These are phyloP conservation scores for Mimumesa dahlbomi DNA, from an alignment of 2,888 invertebrate species.

Conservation along the genomic window DNA sequence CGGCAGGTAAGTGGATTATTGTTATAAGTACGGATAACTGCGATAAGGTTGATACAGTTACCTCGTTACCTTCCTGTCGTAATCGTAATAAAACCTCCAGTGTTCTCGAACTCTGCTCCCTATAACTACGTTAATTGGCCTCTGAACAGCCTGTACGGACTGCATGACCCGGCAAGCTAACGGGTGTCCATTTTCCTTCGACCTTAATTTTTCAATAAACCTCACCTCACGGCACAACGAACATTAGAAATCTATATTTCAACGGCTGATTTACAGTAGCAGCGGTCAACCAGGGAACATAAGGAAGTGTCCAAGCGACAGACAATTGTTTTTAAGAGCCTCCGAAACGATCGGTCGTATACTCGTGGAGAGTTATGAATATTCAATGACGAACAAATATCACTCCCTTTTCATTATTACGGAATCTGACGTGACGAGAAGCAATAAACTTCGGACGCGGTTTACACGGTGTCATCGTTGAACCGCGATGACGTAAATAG, in stretches of 20 bases:
- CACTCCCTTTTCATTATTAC: too few species aligned
- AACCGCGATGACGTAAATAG: slow-evolving; percentile 28
- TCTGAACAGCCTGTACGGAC: slow-evolving; percentile 52
- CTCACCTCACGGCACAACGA: too few species aligned
- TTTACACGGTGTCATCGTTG: slow-evolving; percentile 25
- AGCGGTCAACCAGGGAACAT: too few species aligned
- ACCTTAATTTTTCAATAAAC: neutral
- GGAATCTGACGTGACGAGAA: slow-evolving; percentile 15
- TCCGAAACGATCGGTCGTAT: too few species aligned
- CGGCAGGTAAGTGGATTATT: slow-evolving; percentile 37
- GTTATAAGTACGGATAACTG: slow-evolving; percentile 39
- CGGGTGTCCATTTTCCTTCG: slow-evolving; percentile 54
- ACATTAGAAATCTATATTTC: too few species aligned
- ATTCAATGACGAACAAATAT: too few species aligned
- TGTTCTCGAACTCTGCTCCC: slow-evolving; percentile 59
- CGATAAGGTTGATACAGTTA: slow-evolving; percentile 62
- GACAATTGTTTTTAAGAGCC: too few species aligned
- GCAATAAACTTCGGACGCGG: slow-evolving; percentile 11
- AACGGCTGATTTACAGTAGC: too few species aligned
- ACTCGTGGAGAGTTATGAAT: neutral
- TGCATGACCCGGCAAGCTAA: slow-evolving; percentile 50
- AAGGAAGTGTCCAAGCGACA: too few species aligned
- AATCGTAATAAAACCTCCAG: slow-evolving; percentile 64
- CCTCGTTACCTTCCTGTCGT: slow-evolving; percentile 62
- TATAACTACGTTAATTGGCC: slow-evolving; percentile 65